Evolutionary conservation across 2,888 invertebrate species (phyloP), one percentile per base, ranked within the genome.

Genomic region (Tortricodes alternella): DNA sequence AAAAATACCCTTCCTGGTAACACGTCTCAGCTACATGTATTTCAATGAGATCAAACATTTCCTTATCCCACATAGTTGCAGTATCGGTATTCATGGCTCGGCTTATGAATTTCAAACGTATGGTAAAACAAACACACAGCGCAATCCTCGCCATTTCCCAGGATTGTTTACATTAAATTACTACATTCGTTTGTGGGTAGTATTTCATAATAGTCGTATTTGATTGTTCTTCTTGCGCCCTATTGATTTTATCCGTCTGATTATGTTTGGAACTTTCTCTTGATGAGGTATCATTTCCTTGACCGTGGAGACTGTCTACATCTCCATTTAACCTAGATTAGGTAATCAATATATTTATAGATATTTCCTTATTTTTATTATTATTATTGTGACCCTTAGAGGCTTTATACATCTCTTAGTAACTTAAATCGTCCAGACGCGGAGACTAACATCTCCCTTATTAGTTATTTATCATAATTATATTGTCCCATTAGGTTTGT

Each of bases 131-230:
- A 60, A 67, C 67, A 70, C 62, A 72, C 78, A 80, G 80, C 73
- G 81, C 83, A 83, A 83, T 85, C 78, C 79, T 66, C 63, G 67
- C 68, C 65, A 73, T 76, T 82, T 80, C 80, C 78, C 78, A 80
- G 76, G 79, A 82, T 83, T 85, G 83, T 85, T 84, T 84, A 83
- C 85, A 84, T 84, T 83, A 79, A 83, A 86, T 83, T 82, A 82
- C 78, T 77, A 82, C 76, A 78, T 80, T 80, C 68, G 76, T 77
- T 76, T 81, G 77, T 76, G 80, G 75, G 78, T 78, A 75, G 78
- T 78, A 74, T 77, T 76, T 71, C 68, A 70, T 74, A 72, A 71
- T 69, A 66, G 66, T 63, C 51, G 53, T 57, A 59, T 53, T 35
- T 50, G 56, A 56, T 37, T 50, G 44, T 56, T 56, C 56, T 44